phyloP scores from a whole-genome alignment of 2,797 vertebrate species.

The Hoplostethus atlanticus region DNA sequence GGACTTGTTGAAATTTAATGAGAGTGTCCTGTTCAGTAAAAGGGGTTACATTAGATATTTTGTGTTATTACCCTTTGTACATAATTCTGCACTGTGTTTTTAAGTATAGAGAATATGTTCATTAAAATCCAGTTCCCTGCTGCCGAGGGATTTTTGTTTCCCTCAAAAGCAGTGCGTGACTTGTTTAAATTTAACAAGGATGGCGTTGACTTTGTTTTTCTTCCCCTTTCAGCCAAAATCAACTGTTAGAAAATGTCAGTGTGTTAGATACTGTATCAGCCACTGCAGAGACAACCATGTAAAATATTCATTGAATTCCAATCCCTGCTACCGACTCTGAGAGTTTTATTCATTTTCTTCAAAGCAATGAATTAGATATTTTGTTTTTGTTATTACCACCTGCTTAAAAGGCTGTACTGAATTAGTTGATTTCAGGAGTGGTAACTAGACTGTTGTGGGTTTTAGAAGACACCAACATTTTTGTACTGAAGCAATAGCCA shows the following conservation, averaged over 20 bases:
- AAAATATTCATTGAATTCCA: background rate
- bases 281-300: background rate
- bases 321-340: too few relatives aligned
- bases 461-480: too few relatives aligned
- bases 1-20: background rate
- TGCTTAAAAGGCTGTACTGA: background rate
- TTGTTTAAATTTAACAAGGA: constrained; percentile 4
- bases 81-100: background rate
- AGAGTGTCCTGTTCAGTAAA: background rate
- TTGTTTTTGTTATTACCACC: background rate
- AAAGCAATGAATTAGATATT: background rate
- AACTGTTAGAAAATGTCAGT: background rate
- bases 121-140: background rate
- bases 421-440: background rate
- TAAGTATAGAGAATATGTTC: background rate
- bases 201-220: background rate
- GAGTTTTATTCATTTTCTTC: background rate
- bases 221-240: background rate
- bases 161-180: background rate
- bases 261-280: background rate
- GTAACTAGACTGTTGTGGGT: too few relatives aligned
- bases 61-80: background rate
- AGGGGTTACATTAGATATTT: background rate
- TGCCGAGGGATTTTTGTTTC: background rate
- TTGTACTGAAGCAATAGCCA: too few relatives aligned